Base-by-base conservation (phyloP, 2,797 vertebrate species). In the Neosilurus mollespiculum region DNA sequence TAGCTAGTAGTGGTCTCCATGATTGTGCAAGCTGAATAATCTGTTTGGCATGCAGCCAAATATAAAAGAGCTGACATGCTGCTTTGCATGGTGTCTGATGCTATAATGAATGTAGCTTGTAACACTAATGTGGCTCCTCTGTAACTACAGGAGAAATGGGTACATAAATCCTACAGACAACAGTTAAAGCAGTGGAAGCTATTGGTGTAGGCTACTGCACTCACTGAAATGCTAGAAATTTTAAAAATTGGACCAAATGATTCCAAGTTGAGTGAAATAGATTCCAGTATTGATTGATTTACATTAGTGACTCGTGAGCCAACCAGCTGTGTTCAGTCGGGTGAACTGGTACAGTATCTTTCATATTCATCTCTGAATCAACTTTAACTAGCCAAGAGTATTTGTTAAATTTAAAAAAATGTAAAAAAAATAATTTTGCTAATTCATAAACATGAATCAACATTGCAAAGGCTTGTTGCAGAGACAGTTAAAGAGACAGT, bases 1-100 rank as follows among this genome's bases (percentile, higher is more conserved):
- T 3, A 18, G 72, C 24, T 54, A 58, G 26, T 58, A 24, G 58
- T 37, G 53, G 9, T 58, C 54, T 75, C 54, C n/a, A 53, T 22
- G 72, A 18, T 54, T 2, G 8, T 22, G 20, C 53, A 75, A 16
- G 10, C 26, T 30, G 53, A 56, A 20, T 15, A 75, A 56, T 75
- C 53, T 20, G 10, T 22, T 34, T 34, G 72, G 72, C 72, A 58
- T 34, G 26, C 26, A 58, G 72, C 30, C 6, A 22, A 58, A 37
- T 75, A 75, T 58, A 75, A 58, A 75, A 75, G 71, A 22, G n/a
- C 53, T 34, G 54, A 75, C 54, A 7, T 58, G 26, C 16, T 34
- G 26, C n/a, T 58, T 75, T 58, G 10, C 72, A 58, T 58, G 12
- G 16, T 56, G 53, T 75, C 53, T 75, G 18, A 75, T 75, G 9